Evolutionary conservation across 2,113 vertebrate species (phyloP).

Genomic region (Rhabdornis inornatus): DNA sequence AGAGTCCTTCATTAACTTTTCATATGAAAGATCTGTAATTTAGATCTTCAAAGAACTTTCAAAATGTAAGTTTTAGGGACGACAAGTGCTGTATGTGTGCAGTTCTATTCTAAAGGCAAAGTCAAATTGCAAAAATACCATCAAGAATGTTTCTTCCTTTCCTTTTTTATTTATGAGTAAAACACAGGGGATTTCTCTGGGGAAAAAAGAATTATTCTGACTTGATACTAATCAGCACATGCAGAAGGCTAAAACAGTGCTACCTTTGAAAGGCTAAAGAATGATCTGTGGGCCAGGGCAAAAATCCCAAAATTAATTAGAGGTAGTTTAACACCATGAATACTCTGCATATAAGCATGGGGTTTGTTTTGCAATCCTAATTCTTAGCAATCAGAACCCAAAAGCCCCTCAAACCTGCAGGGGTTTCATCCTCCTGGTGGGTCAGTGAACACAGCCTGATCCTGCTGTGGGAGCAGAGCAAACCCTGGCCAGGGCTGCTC

Average conservation of each 20-base stretch:
- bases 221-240: slow-evolving; percentile 12
- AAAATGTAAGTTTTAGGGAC: slow-evolving; percentile 70
- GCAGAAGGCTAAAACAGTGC: not conserved
- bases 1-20: slow-evolving; percentile 75
- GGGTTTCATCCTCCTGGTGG: not conserved
- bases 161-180: slow-evolving; percentile 47
- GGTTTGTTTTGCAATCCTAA: not conserved
- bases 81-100: slow-evolving; percentile 59
- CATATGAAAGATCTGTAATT: slow-evolving; percentile 75
- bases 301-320: not conserved
- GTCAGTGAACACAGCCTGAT: not conserved
- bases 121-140: slow-evolving; percentile 42
- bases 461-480: not conserved
- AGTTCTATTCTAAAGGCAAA: slow-evolving; percentile 52
- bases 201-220: slow-evolving; percentile 33
- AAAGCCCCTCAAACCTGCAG: not conserved
- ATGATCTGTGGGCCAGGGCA: not conserved
- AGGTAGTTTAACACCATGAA: not conserved
- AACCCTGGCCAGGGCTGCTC: not conserved
- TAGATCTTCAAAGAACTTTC: slow-evolving; percentile 74
- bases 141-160: slow-evolving; percentile 22
- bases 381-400: not conserved
- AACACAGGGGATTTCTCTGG: slow-evolving; percentile 22
- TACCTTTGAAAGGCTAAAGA: not conserved
- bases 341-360: not conserved